These are phyloP conservation scores for Bubo bubo DNA, from an alignment of 2,113 vertebrate species.

Conservation along the genomic window DNA sequence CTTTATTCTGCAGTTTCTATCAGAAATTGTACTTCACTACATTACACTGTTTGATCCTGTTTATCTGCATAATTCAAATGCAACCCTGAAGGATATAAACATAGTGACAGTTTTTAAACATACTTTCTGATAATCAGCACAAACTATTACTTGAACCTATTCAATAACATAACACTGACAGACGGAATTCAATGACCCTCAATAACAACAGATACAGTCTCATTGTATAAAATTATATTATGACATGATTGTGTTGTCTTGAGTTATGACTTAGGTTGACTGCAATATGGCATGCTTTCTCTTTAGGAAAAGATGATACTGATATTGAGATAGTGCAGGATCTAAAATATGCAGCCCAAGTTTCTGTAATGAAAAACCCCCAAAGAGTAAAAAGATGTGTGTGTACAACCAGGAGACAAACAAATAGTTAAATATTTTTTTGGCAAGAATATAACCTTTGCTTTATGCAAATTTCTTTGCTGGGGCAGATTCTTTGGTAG, in stretches of 20 bases:
- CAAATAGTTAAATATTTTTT: background rate
- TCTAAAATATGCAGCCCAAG: background rate
- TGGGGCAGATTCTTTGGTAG: background rate
- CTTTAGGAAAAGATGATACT: background rate
- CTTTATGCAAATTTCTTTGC: background rate
- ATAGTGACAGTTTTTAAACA: constrained; percentile 36
- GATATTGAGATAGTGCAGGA: background rate
- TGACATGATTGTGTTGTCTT: constrained; percentile 33
- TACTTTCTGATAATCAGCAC: constrained; percentile 43
- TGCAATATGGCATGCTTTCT: constrained; percentile 37
- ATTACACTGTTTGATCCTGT: constrained; percentile 1
- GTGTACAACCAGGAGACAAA: background rate
- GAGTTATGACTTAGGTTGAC: constrained; percentile 42
- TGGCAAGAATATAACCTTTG: background rate
- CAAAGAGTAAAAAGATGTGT: background rate
- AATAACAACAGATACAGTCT: constrained; percentile 38
- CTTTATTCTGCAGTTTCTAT: background rate
- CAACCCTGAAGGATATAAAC: constrained; percentile 24
- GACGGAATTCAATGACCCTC: constrained; percentile 53
- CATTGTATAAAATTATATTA: constrained; percentile 42
- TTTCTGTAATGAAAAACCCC: background rate
- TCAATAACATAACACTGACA: constrained; percentile 32
- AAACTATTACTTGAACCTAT: constrained; percentile 43
- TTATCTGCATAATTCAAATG: constrained; percentile 55
- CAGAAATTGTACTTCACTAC: background rate